A percentile compares a stretch with the other conserved stretches of the same genome.
phyloP scores from a whole-genome alignment of 2,888 invertebrate genomes.

The Osmoderma eremita region DNA sequence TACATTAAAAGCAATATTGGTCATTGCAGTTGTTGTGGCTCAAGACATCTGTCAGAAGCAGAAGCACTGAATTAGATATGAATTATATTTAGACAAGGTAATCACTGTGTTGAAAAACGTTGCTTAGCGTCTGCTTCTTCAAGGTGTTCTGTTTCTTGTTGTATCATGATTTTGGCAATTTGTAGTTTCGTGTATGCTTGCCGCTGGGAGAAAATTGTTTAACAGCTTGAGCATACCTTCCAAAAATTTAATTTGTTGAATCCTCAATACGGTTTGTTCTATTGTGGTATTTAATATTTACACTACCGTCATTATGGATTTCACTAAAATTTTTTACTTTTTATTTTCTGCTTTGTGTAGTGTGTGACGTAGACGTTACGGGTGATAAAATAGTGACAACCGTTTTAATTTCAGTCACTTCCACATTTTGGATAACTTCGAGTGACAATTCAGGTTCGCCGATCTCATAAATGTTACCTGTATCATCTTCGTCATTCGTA shows the following conservation, averaged over 20 bases:
- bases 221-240: conserved; percentile 44
- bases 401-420: too few species aligned
- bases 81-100: too few species aligned
- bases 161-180: conserved; percentile 42
- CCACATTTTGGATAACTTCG: too few species aligned
- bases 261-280: conserved; percentile 9
- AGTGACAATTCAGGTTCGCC: too few species aligned
- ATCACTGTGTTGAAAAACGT: too few species aligned
- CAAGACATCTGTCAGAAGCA: too few species aligned
- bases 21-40: too few species aligned
- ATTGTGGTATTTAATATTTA: background rate
- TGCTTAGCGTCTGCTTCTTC: conserved; percentile 12
- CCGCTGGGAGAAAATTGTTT: conserved; percentile 41
- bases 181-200: conserved; percentile 43
- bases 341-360: too few species aligned
- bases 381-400: too few species aligned
- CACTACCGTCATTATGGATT: background rate
- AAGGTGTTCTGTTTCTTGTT: conserved; percentile 43
- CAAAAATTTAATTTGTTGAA: conserved; percentile 41
- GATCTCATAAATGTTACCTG: background rate
- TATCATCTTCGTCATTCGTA: background rate
- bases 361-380: too few species aligned
- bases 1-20: too few species aligned
- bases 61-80: background rate
- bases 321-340: background rate